Conservation (phyloP, 2,888 invertebrate species). For the Synergus itoensis region DNA sequence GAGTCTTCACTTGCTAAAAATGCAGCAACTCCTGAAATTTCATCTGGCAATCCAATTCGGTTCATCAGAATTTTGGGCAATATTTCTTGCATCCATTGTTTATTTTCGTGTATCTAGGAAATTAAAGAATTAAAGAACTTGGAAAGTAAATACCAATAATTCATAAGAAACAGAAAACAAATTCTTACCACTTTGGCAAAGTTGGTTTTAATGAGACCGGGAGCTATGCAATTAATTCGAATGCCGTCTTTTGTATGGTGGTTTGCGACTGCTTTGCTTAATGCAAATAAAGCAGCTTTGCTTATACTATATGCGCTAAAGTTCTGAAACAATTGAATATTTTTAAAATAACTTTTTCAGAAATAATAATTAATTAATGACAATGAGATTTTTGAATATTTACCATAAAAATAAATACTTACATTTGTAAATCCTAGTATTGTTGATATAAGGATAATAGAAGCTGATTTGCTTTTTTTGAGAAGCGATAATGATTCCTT, state of each 20-base stretch:
- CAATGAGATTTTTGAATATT: neutral
- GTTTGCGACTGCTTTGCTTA: slow-evolving; percentile 90
- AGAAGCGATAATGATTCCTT: slow-evolving; percentile 93
- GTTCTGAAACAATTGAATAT: slow-evolving; percentile 79
- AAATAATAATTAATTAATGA: neutral
- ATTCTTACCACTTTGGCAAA: slow-evolving; percentile 88
- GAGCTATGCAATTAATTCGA: slow-evolving; percentile 95
- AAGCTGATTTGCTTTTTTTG: slow-evolving; percentile 87
- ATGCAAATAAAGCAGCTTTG: slow-evolving; percentile 94
- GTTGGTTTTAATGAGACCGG: slow-evolving; percentile 94
- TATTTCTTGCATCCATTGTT: neutral
- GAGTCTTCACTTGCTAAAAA: slow-evolving; percentile 92
- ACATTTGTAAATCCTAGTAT: slow-evolving; percentile 90
- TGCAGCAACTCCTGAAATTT: slow-evolving; percentile 88
- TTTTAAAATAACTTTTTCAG: neutral
- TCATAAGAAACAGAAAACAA: neutral
- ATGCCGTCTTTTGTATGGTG: slow-evolving; percentile 91
- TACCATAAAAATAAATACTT: slow-evolving; percentile 64
- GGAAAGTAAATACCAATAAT: neutral
- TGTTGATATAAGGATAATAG: slow-evolving; percentile 93
- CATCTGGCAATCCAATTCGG: slow-evolving; percentile 85
- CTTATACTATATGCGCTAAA: slow-evolving; percentile 95
- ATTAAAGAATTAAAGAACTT: neutral
- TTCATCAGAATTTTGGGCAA: slow-evolving; percentile 81
- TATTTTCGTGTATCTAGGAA: slow-evolving; percentile 2